Evolutionary conservation across 2,113 vertebrate genomes (phyloP), one percentile per base, ranked within the genome.

Genomic region (Sturnira hondurensis): DNA sequence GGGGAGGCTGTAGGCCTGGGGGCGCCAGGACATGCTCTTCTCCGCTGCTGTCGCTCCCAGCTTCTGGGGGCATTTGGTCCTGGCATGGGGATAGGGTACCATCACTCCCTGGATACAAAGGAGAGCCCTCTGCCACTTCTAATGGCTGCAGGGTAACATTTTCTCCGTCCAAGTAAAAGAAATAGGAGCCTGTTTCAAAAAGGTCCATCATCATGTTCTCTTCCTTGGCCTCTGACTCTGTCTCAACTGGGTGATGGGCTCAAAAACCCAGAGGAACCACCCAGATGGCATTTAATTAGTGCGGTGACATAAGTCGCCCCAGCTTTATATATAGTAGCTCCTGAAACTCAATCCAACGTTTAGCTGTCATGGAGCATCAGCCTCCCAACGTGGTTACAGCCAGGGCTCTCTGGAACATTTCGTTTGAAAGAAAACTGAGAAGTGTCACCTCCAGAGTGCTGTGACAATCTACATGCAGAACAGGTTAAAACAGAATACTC

Each of bases 121-220:
- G 99, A 38, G 99, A 99, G 90, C 99, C 99, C 86, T 98, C 99
- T 7, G 99, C 98, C 98, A 99, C 99, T 97, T 99, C 99, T 98
- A 99, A 96, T 73, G 99, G 99, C 98, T 99, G 99, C 77, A 99
- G 97, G 38, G 99, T 98, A 95, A 99, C 99, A 98, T 99, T 99
- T 94, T 99, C 99, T 7, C 98, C 99, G 5, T 99, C 99, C 97
- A 99, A 98, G 86, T 99, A 99, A 98, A 99, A 99, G 98, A 99
- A 99, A 98, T 99, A 99, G 98, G 99, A 98, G 97, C 99, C 99
- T 97, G 99, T 99, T 99, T 99, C 99, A 96, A 99, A 99, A 99
- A 99, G 99, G 99, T 99, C 99, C 99, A 99, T 99, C 99, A 99
- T 99, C 99, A 98, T 99, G 99, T 98, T 98, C 98, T 98, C 94